Evolutionary conservation across 2,113 vertebrate species (phyloP).

Genomic region (Prunella himalayana): DNA sequence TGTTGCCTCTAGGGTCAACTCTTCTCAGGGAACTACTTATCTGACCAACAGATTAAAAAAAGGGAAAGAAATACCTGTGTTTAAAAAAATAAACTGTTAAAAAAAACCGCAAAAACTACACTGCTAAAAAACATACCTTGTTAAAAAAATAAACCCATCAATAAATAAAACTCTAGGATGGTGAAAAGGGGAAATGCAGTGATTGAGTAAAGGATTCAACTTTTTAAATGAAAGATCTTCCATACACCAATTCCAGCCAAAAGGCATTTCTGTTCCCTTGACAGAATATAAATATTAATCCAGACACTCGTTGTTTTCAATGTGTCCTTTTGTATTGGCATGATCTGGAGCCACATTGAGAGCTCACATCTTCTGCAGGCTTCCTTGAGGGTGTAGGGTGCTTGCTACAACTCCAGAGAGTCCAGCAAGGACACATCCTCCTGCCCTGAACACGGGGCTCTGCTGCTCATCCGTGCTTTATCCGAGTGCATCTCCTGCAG

Average conservation of each 20-base stretch:
- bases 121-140: neutral
- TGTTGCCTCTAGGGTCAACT: neutral
- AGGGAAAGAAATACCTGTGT: neutral
- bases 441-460: neutral
- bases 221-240: constrained; percentile 16
- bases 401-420: neutral
- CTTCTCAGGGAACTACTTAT: neutral
- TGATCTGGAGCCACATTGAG: neutral
- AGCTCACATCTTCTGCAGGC: neutral
- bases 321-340: neutral
- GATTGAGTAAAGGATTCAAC: neutral
- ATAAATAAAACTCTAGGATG: neutral
- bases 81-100: neutral
- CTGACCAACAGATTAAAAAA: neutral
- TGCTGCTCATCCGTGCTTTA: neutral
- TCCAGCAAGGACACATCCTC: neutral
- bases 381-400: neutral
- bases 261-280: constrained; percentile 1
- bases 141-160: neutral
- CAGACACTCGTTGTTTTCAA: constrained; percentile 18
- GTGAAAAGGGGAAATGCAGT: neutral
- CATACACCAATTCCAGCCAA: neutral
- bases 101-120: neutral
- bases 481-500: accelerated
- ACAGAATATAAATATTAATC: constrained; percentile 28